Evolutionary conservation across 2,888 invertebrate species (phyloP), one percentile per base, ranked within the genome.

Genomic region (Eutolmus rufibarbis): DNA sequence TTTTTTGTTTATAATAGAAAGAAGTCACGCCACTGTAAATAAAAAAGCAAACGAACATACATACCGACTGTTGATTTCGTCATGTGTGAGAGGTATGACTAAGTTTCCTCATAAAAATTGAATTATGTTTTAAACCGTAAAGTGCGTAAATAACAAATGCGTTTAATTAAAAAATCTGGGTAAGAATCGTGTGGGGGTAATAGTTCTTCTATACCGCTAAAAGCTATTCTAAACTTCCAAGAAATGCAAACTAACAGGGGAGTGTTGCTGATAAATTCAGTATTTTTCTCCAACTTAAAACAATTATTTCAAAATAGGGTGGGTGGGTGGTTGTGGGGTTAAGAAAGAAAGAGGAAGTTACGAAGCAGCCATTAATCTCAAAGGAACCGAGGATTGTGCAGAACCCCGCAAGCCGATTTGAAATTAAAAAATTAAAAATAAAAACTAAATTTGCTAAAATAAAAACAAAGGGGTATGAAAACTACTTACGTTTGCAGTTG

Each of bases 401-500:
- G 40, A 85, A 23, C 19, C 43, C 40, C 40, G 23, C 76, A 77
- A 86, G 74, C 34, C 66, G 19, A 7, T 19, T 28, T 23, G 23
- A 51, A 77, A 12, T 12, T 40, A 40, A 40, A 77, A 66, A 76
- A 46, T 14, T 43, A 43, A 40, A 76, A 78, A 40, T n/a, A 12
- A 28, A 81, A 82, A 51, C 16, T 51, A 46, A 34, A 46, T 1
- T 66, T 19, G 12, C 19, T 12, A 34, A 74, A 82, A 43, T 23
- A 5, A 43, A 79, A 23, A 82, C 34, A 34, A 19, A 37, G 2
- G 2, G 14, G 9, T 46, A 0, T 16, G 16, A 34, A 86, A 66
- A 9, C 82, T 40, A 77, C 94, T 94, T 90, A 93, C 93, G 90
- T 93, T 93, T 89, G 93, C 91, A 57, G 93, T 93, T 90, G 92